Evolutionary conservation across 2,113 vertebrate genomes (phyloP), one percentile per base, ranked within the genome.

Genomic region (human): DNA sequence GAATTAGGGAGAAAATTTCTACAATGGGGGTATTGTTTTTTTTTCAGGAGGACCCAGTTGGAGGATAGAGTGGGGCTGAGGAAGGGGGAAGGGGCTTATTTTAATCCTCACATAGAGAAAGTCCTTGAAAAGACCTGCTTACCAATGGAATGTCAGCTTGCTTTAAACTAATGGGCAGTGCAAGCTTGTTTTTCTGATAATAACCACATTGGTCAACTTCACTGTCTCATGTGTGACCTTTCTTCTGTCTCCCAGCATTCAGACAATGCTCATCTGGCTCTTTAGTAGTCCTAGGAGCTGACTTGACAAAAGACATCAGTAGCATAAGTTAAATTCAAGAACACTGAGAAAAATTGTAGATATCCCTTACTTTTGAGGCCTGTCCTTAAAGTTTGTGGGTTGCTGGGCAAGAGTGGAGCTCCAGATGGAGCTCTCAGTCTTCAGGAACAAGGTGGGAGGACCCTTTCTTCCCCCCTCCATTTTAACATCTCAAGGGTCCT

Each of bases 141-240:
- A 57, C 9, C 27, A 2, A 18, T 30, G 50, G 55, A 57, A 45
- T 17, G 3, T 6, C 22, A 8, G 55, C 57, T 27, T 50, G 57
- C 50, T 30, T n/a, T 40, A 61, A 30, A 52, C n/a, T 32, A 30
- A 4, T 5, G 32, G 55, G 78, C 45, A 16, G 9, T 8, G 40
- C 45, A 35, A 0, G 18, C n/a, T 32, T 68, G 57, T 14, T 83
- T 38, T n/a, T 59, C 64, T 43, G 32, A 27, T 20, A 45, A 9
- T 40, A 45, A 4, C 5, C 0, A 0, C 38, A 2, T 12, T 13
- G 40, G 22, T 38, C 43, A 13, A 27, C 25, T 27, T 68, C 72
- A 25, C 4, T 35, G 38, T 75, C n/a, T 88, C 66, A 35, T 1
- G 0, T 8, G 50, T 59, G 32, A 22, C 13, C 40, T 78, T 91